Percentiles rank a stretch among this genome's conserved stretches.
phyloP scores from a whole-genome alignment of 2,797 vertebrate species.

The Harpagifer antarcticus region DNA sequence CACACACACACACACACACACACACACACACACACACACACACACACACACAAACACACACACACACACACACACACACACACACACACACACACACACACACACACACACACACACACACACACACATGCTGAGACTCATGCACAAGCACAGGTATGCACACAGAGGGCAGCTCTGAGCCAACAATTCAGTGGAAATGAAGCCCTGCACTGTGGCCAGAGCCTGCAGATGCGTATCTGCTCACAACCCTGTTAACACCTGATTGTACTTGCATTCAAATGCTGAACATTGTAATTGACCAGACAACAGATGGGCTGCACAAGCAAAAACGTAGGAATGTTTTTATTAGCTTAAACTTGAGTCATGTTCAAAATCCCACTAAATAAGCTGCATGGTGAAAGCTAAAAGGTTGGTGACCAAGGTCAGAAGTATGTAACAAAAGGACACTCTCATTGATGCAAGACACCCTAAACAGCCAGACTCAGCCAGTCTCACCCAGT shows the following conservation, averaged over 20 bases:
- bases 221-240: slow-evolving; percentile 71
- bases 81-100: slow-evolving; percentile 11
- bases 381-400: not conserved
- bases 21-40: slow-evolving; percentile 40
- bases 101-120: slow-evolving; percentile 11
- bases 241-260: slow-evolving; percentile 65
- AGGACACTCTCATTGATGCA: slow-evolving; percentile 1
- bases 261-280: slow-evolving; percentile 57
- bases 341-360: not conserved
- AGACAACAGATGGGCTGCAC: slow-evolving; percentile 19
- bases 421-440: not conserved
- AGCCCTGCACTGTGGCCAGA: slow-evolving; percentile 61
- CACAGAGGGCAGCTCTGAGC: slow-evolving; percentile 76
- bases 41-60: slow-evolving; percentile 28
- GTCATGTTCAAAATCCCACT: not conserved
- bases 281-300: slow-evolving; percentile 36
- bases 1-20: slow-evolving; percentile 33
- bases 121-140: slow-evolving; percentile 40
- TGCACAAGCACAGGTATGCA: slow-evolving; percentile 72
- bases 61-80: slow-evolving; percentile 12
- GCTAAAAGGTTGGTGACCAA: not conserved
- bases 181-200: slow-evolving; percentile 68
- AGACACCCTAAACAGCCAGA: slow-evolving; percentile 9
- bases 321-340: slow-evolving; percentile 9
- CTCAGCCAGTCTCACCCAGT: not conserved